Evolutionary conservation across 2,888 invertebrate species (phyloP).

Genomic region (Synanthedon vespiformis): DNA sequence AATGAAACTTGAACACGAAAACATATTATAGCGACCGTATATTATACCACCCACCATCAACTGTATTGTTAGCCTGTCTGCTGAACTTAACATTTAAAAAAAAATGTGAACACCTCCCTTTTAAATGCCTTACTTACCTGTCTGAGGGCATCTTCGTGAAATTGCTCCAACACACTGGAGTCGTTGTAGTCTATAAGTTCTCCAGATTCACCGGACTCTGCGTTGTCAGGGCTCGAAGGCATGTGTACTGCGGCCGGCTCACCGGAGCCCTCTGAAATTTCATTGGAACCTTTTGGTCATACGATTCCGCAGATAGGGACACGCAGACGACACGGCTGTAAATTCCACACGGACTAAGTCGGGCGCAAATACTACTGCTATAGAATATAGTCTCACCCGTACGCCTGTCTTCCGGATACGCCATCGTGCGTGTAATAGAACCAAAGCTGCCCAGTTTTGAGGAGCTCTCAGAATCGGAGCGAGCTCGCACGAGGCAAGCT

Average conservation of each 20-base stretch:
- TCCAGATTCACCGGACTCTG: constrained; percentile 45
- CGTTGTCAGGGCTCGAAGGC: constrained; percentile 30
- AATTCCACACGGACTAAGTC: too few relatives aligned
- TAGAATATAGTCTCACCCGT: constrained; percentile 19
- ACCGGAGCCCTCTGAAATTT: constrained; percentile 46
- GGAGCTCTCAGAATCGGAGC: constrained; percentile 62
- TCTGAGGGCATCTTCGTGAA: constrained; percentile 81
- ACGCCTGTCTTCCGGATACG: constrained; percentile 49
- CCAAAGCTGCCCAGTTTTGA: constrained; percentile 54
- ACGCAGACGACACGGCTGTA: too few relatives aligned
- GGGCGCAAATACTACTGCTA: too few relatives aligned
- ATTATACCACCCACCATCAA: too few relatives aligned
- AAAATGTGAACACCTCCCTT: too few relatives aligned
- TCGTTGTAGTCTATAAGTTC: constrained; percentile 73
- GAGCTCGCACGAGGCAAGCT: constrained; percentile 69
- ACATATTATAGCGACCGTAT: too few relatives aligned
- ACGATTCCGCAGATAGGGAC: too few relatives aligned
- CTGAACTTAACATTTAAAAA: too few relatives aligned
- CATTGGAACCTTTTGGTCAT: too few relatives aligned
- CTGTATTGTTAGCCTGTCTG: too few relatives aligned
- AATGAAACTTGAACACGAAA: too few relatives aligned
- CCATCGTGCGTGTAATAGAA: constrained; percentile 40
- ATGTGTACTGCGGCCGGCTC: constrained; percentile 40
- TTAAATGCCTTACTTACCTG: constrained; percentile 49
- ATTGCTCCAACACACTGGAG: constrained; percentile 75